Evolutionary conservation across 2,113 vertebrate genomes (phyloP).

Genomic region (Gadus macrocephalus): DNA sequence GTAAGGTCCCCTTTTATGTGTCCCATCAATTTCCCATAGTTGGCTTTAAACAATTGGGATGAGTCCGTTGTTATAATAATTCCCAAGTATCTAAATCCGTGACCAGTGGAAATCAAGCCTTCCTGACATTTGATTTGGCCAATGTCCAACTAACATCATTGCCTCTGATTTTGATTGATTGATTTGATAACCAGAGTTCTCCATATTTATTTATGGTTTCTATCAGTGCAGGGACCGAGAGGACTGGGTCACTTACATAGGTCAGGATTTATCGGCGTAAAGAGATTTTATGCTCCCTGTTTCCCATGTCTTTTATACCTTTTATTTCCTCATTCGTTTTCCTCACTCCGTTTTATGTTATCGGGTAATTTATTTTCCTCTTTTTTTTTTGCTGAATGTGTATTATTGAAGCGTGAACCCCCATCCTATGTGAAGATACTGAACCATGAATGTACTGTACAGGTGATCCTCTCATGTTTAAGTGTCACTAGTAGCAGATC

Average conservation of each 20-base stretch:
- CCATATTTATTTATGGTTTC: not conserved
- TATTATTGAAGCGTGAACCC: not conserved
- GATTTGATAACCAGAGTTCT: constrained; percentile 5
- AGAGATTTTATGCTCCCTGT: constrained; percentile 1
- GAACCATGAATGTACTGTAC: constrained; percentile 29
- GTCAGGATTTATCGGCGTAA: constrained; percentile 9
- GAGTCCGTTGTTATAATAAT: not conserved
- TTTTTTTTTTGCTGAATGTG: not conserved
- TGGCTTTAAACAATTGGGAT: not conserved
- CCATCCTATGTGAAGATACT: not conserved
- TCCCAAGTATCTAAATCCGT: constrained; percentile 9
- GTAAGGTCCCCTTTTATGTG: not conserved
- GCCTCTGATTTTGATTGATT: constrained; percentile 6
- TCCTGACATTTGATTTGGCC: not conserved
- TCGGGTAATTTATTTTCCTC: not conserved
- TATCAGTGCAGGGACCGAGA: not conserved
- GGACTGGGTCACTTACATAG: not conserved
- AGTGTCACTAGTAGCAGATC: constrained; percentile 4
- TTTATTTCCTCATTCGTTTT: not conserved
- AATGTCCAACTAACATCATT: constrained; percentile 11
- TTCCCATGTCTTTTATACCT: no score
- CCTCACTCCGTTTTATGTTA: no score
- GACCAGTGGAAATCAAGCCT: not conserved
- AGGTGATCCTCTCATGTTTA: constrained; percentile 10
- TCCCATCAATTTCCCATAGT: constrained; percentile 4